Evolutionary conservation across 1,140 invertebrate species (phyloP), one percentile per base, ranked within the genome.

Genomic region (Alviniconcha marisindica): DNA sequence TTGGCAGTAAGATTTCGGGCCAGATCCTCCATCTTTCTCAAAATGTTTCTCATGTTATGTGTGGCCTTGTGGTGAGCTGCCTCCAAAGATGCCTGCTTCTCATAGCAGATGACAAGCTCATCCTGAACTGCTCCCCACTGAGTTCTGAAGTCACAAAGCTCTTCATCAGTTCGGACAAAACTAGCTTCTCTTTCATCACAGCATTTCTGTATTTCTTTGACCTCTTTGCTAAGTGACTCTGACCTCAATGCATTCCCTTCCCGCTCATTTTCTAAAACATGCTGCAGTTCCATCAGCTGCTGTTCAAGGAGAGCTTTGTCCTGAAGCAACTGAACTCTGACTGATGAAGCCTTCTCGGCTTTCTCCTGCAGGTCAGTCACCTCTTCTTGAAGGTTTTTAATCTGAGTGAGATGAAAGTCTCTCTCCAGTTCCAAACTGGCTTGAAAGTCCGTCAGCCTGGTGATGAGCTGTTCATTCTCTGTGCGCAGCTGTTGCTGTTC

Each of bases 391-490:
- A 71, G 24, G 21, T 82, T 69, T 44, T 80, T 80, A 7, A 80
- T 80, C 60, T 80, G 78, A 28, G 56, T 63, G 15, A 80, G 38
- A 31, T 80, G 78, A 31, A 80, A 80, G n/a, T 66, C 78, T 44
- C 60, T 80, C 60, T 80, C 78, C 4, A 66, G 36, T 10, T 80
- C 78, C 15, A 69, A 7, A 44, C 18, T 80, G 40, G 48, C 24
- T 14, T 80, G 78, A 31, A 80, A 63, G 40, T 77, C 84, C 21
- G 48, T 14, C 38, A 83, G 69, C 31, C 60, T 51, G 48, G n/a
- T 69, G 21, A 44, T 24, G 28, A 85, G 54, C 33, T 80, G 56
- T 28, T 83, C 84, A 80, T 85, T 85, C 56, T 83, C 81, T 24
- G 5, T 48, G 38, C 31, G 60, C 33, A 77, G 77, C 33, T 56